A percentile compares a stretch with the other conserved stretches of the same genome.
Conservation (phyloP, 2,113 vertebrate species). For the Tachysurus fulvidraco region DNA sequence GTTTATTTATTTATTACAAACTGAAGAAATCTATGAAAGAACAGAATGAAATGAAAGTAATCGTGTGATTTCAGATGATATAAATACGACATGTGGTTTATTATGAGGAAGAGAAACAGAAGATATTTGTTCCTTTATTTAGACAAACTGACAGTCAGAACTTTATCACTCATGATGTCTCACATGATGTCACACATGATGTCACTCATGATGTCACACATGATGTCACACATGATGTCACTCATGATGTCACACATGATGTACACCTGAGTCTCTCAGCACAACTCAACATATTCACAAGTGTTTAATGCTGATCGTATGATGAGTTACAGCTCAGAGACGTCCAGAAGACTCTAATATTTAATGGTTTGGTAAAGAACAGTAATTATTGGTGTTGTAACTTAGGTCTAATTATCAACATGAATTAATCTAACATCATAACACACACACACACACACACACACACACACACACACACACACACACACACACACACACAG, state of each 20-base stretch:
- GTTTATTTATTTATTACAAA: constrained; percentile 25
- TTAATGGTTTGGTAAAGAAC: neutral
- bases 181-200: no score
- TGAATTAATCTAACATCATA: no score
- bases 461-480: no score
- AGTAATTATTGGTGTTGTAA: neutral
- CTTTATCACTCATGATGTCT: neutral
- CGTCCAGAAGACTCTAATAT: neutral
- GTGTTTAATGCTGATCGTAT: neutral
- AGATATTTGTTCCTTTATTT: neutral
- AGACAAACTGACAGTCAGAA: neutral
- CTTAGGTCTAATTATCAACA: no score
- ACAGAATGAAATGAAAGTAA: neutral
- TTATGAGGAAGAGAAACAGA: neutral
- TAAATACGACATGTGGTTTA: neutral
- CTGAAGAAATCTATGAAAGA: neutral
- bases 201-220: no score
- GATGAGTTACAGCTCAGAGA: neutral
- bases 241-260: no score
- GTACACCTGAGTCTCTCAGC: neutral
- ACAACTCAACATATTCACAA: neutral
- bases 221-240: no score
- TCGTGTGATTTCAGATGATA: neutral
- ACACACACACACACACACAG: no score
- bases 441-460: no score